phyloP scores from a whole-genome alignment of 2,797 vertebrate species.

The Lateolabrax maculatus region DNA sequence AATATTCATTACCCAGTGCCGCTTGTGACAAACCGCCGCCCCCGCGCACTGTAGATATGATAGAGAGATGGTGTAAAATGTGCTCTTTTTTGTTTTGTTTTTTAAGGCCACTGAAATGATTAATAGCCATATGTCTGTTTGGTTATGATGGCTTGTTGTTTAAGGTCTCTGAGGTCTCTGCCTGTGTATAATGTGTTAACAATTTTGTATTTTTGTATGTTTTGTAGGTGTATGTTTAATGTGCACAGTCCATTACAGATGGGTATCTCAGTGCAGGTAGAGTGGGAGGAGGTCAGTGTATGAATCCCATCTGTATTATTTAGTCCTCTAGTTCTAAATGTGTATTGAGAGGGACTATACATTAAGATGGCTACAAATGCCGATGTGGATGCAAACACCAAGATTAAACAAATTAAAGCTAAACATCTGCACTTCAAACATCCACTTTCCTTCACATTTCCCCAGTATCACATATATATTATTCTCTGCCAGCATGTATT shows the following conservation, averaged over 20 bases:
- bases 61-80: conserved; percentile 48
- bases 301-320: conserved; percentile 4
- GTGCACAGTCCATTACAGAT: conserved; percentile 26
- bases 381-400: neutral
- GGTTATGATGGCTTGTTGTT: conserved; percentile 36
- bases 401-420: neutral
- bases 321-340: neutral
- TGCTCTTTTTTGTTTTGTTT: conserved; percentile 14
- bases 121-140: conserved; percentile 51
- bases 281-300: conserved; percentile 18
- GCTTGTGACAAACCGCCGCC: conserved; percentile 79
- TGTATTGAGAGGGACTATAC: neutral
- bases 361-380: neutral
- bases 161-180: conserved; percentile 33
- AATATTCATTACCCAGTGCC: conserved; percentile 89
- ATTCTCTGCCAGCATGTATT: neutral
- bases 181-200: conserved; percentile 37
- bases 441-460: neutral
- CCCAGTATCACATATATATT: neutral
- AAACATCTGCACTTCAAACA: neutral
- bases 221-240: conserved; percentile 25
- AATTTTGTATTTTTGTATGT: conserved; percentile 18
- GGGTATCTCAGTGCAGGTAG: neutral
- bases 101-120: conserved; percentile 61
- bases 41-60: conserved; percentile 49